Percentiles rank a stretch among this genome's conserved stretches.
phyloP scores from a whole-genome alignment of 1,140 invertebrate genomes.

The Apocrypta bakeri region DNA sequence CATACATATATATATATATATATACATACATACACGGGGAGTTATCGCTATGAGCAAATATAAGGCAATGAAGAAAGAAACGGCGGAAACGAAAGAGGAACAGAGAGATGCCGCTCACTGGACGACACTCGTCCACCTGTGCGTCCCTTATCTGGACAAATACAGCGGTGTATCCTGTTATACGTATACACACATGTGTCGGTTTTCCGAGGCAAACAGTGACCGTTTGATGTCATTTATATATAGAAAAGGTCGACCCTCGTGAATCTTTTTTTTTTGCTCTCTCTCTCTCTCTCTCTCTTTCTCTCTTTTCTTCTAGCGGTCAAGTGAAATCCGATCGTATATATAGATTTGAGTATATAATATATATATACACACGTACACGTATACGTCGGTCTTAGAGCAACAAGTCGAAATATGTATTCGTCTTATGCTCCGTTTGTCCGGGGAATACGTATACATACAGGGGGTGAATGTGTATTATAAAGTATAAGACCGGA shows the following conservation, averaged over 20 bases:
- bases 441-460: background rate
- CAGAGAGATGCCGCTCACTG: background rate
- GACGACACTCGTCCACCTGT: constrained; percentile 45
- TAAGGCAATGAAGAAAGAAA: background rate
- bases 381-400: constrained; percentile 15
- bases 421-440: constrained; percentile 19
- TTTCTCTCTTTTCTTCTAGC: background rate
- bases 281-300: too few relatives aligned
- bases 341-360: background rate
- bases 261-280: constrained; percentile 10
- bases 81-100: background rate
- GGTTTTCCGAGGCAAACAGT: constrained; percentile 24
- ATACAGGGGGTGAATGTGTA: background rate
- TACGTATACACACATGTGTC: background rate
- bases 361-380: background rate
- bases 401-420: constrained; percentile 42
- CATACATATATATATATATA: background rate
- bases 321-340: constrained; percentile 50
- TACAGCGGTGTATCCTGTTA: background rate
- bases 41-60: constrained; percentile 11
- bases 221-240: background rate
- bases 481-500: background rate
- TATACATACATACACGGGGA: background rate
- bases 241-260: background rate
- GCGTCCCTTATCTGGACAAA: constrained; percentile 36